Percentiles rank a stretch among this genome's conserved stretches.
These are phyloP conservation scores for Caenorhabditis elegans DNA, from an alignment of 1,140 invertebrate species.

Conservation along the genomic window WBcel235 BX284603.4:5407501-5408000, in stretches of 20 bases:
- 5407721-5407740: background rate
- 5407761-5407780: constrained; percentile 14
- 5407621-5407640: no score
- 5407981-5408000: no score
- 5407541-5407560: no score
- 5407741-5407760: background rate
- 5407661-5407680: no score
- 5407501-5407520: no score
- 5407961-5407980: background rate
- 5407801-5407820: constrained; percentile 5
- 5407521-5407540: no score
- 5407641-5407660: no score
- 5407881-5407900: constrained; percentile 2
- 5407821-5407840: background rate
- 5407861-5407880: background rate
- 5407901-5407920: background rate
- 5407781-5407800: constrained; percentile 9
- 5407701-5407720: constrained; percentile 7
- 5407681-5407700: no score
- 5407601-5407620: no score
- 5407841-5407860: constrained; percentile 5
- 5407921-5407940: background rate
- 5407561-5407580: no score
- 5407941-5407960: background rate
- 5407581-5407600: no score